A percentile compares a stretch with the other conserved stretches of the same genome.
These are phyloP conservation scores for Ifrita kowaldi DNA, from an alignment of 2,113 vertebrate species.

Conservation along the genomic window DNA sequence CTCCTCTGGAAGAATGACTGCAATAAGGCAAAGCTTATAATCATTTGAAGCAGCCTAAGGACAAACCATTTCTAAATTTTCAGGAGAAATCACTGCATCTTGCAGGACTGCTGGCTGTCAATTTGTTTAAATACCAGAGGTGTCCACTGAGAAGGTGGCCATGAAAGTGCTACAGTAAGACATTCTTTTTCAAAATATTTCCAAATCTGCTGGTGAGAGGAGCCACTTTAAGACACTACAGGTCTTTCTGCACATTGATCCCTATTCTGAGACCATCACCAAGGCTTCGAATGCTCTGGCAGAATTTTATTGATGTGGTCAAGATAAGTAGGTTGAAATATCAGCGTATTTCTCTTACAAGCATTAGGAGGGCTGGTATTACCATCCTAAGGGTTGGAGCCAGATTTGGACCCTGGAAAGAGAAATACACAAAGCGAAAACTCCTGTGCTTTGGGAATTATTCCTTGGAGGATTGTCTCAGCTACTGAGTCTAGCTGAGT, in stretches of 20 bases:
- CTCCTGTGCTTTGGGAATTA: not conserved
- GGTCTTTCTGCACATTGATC: not conserved
- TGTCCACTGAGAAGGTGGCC: not conserved
- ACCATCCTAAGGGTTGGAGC: not conserved
- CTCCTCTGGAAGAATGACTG: not conserved
- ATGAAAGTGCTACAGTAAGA: not conserved
- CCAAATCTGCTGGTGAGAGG: not conserved
- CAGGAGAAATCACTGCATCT: not conserved
- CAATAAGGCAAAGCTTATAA: not conserved
- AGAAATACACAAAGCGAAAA: not conserved
- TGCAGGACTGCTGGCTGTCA: not conserved
- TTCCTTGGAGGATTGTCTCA: not conserved
- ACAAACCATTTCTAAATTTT: not conserved
- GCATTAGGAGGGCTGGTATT: not conserved
- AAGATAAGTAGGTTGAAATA: not conserved
- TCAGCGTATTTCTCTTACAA: not conserved
- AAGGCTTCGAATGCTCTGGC: not conserved
- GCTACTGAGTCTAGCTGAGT: not conserved
- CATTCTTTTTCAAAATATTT: not conserved
- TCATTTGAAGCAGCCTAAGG: not conserved
- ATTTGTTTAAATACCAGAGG: not conserved
- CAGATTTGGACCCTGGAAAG: not conserved
- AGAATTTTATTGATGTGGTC: fast-evolving
- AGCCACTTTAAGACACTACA: not conserved
- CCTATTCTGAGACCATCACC: not conserved